phyloP scores from a whole-genome alignment of 2,888 invertebrate species.

The Physocephala rufipes region DNA sequence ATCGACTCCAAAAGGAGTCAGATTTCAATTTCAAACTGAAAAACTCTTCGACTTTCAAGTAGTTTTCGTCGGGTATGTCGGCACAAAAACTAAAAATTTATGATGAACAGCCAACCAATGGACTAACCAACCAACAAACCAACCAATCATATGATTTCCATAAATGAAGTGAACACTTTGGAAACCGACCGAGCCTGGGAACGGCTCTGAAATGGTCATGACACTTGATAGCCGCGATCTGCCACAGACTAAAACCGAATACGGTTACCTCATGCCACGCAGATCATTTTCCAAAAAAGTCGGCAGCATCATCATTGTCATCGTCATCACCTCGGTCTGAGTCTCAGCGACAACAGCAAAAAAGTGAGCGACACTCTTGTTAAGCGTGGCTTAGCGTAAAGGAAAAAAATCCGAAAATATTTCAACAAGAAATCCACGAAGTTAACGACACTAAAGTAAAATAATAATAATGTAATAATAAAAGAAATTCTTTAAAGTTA shows the following conservation, averaged over 20 bases:
- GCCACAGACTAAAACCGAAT: neutral
- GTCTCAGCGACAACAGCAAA: neutral
- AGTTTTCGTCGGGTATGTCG: neutral
- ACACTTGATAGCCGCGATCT: neutral
- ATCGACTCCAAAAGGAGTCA: neutral
- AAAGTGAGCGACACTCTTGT: neutral
- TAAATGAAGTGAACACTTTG: neutral
- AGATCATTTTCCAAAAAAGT: constrained; percentile 23
- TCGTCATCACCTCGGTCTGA: neutral
- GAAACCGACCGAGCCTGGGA: neutral
- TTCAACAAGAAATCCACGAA: too few relatives aligned
- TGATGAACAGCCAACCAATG: neutral
- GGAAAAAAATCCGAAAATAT: too few relatives aligned
- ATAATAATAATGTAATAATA: too few relatives aligned
- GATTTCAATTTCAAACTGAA: neutral
- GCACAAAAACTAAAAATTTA: too few relatives aligned
- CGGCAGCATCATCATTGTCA: neutral
- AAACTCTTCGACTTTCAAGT: neutral
- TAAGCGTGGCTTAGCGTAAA: neutral
- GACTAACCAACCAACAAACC: too few relatives aligned
- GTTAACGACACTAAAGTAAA: too few relatives aligned
- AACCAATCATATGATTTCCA: neutral
- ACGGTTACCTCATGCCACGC: constrained; percentile 20
- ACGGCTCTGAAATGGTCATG: neutral
- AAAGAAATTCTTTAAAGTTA: too few relatives aligned